These are phyloP conservation scores for Parascotia fuliginaria DNA, from an alignment of 2,888 invertebrate species.

Conservation along the genomic window DNA sequence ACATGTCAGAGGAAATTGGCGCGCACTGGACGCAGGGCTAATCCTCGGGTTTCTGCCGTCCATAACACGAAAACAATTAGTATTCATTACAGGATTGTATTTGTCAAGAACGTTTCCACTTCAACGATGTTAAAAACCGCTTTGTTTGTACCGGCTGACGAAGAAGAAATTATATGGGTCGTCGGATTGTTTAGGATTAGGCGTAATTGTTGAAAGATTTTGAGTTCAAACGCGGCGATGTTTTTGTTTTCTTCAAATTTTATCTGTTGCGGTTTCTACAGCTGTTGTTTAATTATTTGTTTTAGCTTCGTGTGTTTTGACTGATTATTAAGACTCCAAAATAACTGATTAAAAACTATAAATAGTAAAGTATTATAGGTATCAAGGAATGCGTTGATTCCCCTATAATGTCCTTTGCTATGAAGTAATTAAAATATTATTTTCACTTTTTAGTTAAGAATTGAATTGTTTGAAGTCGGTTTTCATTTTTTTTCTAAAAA, in stretches of 20 bases:
- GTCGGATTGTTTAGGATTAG: constrained; percentile 22
- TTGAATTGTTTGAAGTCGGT: too few species aligned
- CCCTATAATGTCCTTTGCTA: too few species aligned
- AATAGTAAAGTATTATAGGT: too few species aligned
- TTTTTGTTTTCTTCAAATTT: background rate
- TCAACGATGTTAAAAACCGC: constrained; percentile 18
- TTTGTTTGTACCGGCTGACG: constrained; percentile 10
- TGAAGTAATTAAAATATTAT: too few species aligned
- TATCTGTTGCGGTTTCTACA: too few species aligned
- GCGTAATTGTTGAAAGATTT: constrained; percentile 38
- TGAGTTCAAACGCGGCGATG: constrained; percentile 1
- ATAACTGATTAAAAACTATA: too few species aligned
- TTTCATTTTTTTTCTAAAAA: too few species aligned
- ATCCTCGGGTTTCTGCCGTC: constrained; percentile 26
- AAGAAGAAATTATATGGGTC: constrained; percentile 25
- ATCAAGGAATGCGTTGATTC: too few species aligned
- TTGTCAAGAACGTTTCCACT: constrained; percentile 16
- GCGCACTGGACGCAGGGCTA: constrained; percentile 19
- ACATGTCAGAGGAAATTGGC: constrained; percentile 44
- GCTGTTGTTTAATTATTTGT: too few species aligned
- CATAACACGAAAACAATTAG: constrained; percentile 28
- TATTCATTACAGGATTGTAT: constrained; percentile 29
- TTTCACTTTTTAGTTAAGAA: too few species aligned
- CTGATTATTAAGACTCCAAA: too few species aligned
- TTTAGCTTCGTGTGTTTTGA: too few species aligned